Base-by-base conservation (phyloP, 2,797 vertebrate genomes). In the Podargus strigoides region DNA sequence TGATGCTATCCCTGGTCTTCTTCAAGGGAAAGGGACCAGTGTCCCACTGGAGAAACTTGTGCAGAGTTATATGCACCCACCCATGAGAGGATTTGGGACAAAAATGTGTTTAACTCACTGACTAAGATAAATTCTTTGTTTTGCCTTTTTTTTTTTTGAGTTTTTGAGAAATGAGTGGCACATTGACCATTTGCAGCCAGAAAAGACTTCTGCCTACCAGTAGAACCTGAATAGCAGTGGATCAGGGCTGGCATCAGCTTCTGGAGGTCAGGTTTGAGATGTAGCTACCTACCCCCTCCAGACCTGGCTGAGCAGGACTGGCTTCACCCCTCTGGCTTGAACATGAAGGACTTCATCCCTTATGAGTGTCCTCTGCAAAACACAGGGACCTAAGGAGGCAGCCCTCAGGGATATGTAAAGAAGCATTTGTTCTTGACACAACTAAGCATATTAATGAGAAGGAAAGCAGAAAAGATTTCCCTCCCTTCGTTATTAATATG, bases 11-110 rank as follows among this genome's bases (percentile, higher is more conserved):
- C 32, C 22, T 75, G 44, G 15, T 59, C 20, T 62, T 75, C 69
- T 56, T 4, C 1, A 80, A 78, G 34, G 41, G 23, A 70, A 67
- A 39, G 21, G 10, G 12, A 49, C 23, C 13, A 5, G 36, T 7
- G 2, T 26, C 36, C 37, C 52, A 27, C 12, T 3, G 1, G 27
- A 64, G 32, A 49, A 89, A 68, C 1, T 0, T 4, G 4, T 32
- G 27, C 27, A 39, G 53, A 37, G 42, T 23, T 46, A 20, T 18
- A 23, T 4, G 4, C 19, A 30, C 22, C 20, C n/a, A 68, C 21
- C 42, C 4, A 1, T 14, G 11, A 89, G 23, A 60, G 17, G 4
- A 10, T 36, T 75, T 1, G 1, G 17, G 27, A 11, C 70, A 30
- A 85, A 85, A 46, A 16, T 62, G 6, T 55, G 20, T 66, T 86